phyloP scores from a whole-genome alignment of 1,140 invertebrate species.

The Bemisia tabaci region DNA sequence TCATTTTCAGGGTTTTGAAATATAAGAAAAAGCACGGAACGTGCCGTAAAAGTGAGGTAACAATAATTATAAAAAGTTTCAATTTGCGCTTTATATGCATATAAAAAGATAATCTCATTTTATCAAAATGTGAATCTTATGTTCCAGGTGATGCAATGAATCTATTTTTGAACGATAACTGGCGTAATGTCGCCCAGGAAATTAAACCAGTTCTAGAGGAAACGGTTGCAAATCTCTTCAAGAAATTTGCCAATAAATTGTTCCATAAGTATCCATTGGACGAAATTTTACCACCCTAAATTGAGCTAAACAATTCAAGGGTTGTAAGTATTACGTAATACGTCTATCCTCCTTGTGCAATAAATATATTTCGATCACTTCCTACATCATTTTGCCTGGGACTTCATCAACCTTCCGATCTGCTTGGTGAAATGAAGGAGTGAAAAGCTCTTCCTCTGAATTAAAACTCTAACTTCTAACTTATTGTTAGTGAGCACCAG shows the following conservation, averaged over 20 bases:
- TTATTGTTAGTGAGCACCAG: too few relatives aligned
- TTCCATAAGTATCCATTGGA: conserved; percentile 31
- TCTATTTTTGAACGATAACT: conserved; percentile 42
- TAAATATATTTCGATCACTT: conserved; percentile 1
- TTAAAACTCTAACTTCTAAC: too few relatives aligned
- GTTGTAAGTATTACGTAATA: neutral
- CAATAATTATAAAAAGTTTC: too few relatives aligned
- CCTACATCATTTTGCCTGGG: neutral
- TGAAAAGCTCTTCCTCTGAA: too few relatives aligned
- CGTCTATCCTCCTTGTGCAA: conserved; percentile 3
- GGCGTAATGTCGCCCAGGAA: conserved; percentile 37
- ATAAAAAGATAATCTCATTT: too few relatives aligned
- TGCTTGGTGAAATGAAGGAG: too few relatives aligned
- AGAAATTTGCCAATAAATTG: conserved; percentile 41
- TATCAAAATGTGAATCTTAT: too few relatives aligned
- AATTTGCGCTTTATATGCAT: too few relatives aligned
- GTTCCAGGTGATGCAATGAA: conserved; percentile 35
- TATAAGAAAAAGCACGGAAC: too few relatives aligned
- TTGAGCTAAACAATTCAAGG: conserved; percentile 2
- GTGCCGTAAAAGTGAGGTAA: too few relatives aligned
- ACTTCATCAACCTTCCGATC: too few relatives aligned
- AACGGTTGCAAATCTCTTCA: conserved; percentile 35
- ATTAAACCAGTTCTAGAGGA: conserved; percentile 33
- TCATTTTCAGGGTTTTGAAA: too few relatives aligned
- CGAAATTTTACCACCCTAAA: conserved; percentile 24